Evolutionary conservation across 2,113 vertebrate genomes (phyloP).

Genomic region (Acanthochromis polyacanthus): DNA sequence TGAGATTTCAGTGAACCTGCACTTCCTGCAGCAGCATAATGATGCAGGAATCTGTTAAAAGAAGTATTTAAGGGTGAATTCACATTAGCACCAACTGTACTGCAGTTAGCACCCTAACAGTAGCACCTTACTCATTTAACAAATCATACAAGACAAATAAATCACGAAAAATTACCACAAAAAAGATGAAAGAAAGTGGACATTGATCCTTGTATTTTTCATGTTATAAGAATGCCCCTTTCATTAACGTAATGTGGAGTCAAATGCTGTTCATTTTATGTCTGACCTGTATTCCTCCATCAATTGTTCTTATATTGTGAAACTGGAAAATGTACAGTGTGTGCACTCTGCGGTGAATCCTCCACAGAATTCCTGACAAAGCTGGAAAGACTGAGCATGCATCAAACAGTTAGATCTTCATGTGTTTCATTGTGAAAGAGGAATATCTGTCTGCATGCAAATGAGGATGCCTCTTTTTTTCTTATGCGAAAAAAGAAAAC

Average conservation of each 20-base stretch:
- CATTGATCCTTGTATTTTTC: conserved; percentile 1
- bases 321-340: conserved; percentile 57
- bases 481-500: neutral
- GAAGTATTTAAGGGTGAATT: conserved; percentile 5
- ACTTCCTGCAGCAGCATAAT: conserved; percentile 16
- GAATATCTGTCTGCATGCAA: conserved; percentile 44
- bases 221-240: neutral
- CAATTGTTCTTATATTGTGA: conserved; percentile 44
- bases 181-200: neutral
- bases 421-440: conserved; percentile 37
- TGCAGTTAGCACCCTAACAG: neutral
- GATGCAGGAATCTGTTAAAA: conserved; percentile 3
- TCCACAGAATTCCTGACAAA: conserved; percentile 50
- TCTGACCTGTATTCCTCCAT: conserved; percentile 39
- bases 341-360: conserved; percentile 54
- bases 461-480: conserved; percentile 16
- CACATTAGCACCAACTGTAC: neutral
- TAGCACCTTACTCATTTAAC: conserved; percentile 1
- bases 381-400: conserved; percentile 53
- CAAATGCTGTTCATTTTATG: conserved; percentile 39
- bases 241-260: conserved; percentile 22
- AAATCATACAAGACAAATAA: conserved; percentile 17
- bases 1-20: conserved; percentile 14
- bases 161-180: neutral
- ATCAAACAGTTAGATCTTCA: conserved; percentile 48